Conservation (phyloP, 2,888 invertebrate species). For the Mayetiola destructor region DNA sequence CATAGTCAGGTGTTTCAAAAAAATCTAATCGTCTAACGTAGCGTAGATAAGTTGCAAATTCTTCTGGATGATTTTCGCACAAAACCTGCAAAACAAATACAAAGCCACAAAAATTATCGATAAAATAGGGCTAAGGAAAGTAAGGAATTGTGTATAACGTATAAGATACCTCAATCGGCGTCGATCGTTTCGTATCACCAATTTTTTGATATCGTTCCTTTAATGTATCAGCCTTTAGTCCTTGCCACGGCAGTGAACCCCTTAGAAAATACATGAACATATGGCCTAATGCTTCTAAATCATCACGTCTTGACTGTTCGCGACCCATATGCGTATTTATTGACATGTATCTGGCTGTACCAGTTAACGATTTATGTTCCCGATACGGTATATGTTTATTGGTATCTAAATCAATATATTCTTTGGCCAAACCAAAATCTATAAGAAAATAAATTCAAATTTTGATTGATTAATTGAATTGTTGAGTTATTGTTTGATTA, state of each 20-base stretch:
- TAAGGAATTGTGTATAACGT: not conserved
- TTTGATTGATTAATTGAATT: no score
- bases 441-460: no score
- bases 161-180: constrained; percentile 74
- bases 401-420: constrained; percentile 99
- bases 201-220: constrained; percentile 99
- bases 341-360: constrained; percentile 99
- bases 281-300: constrained; percentile 97
- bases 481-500: no score
- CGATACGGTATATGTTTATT: constrained; percentile 99
- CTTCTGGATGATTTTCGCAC: constrained; percentile 81
- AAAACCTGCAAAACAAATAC: constrained; percentile 39
- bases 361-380: constrained; percentile 99
- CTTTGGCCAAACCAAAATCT: constrained; percentile 99
- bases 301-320: constrained; percentile 99
- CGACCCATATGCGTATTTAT: constrained; percentile 99
- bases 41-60: constrained; percentile 93
- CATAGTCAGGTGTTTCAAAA: constrained; percentile 99
- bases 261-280: constrained; percentile 99
- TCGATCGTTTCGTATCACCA: constrained; percentile 98
- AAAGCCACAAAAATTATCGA: constrained; percentile 6
- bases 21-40: constrained; percentile 96
- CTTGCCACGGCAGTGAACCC: constrained; percentile 99
- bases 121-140: constrained; percentile 4
- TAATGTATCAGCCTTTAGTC: constrained; percentile 97